Conservation (phyloP, 2,113 vertebrate species). For the Apteryx owenii region DNA sequence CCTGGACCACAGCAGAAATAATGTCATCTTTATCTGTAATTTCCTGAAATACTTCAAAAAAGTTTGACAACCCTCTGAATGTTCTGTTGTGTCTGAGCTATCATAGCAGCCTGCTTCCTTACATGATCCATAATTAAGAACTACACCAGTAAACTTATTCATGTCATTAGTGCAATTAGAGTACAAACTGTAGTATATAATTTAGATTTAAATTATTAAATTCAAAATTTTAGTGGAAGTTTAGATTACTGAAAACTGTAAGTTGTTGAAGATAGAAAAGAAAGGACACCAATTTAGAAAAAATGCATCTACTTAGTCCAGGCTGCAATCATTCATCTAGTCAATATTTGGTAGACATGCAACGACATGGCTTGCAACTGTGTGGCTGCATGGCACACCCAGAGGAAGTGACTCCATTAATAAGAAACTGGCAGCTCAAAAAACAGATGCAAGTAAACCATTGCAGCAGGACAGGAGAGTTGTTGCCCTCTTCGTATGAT, state of each 20-base stretch:
- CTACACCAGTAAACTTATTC: neutral
- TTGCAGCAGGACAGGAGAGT: neutral
- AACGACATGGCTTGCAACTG: accelerated
- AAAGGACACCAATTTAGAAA: neutral
- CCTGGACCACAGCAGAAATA: neutral
- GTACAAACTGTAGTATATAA: neutral
- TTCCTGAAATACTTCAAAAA: neutral
- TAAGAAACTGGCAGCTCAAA: neutral
- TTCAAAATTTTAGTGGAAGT: neutral
- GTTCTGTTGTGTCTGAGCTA: neutral
- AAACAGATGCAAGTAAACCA: neutral
- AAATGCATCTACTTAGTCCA: neutral
- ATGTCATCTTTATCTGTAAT: neutral
- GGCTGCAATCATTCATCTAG: neutral
- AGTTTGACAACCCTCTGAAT: neutral
- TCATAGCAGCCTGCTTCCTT: neutral
- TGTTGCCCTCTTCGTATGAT: neutral
- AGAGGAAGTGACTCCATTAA: neutral
- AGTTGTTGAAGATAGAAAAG: neutral
- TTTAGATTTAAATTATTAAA: neutral
- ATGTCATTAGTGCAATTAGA: neutral
- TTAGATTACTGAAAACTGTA: neutral
- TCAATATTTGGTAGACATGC: neutral
- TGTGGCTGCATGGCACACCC: neutral
- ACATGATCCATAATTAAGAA: neutral